These are phyloP conservation scores for Papilio protenor DNA, from an alignment of 2,888 invertebrate genomes.

Conservation along the genomic window DNA sequence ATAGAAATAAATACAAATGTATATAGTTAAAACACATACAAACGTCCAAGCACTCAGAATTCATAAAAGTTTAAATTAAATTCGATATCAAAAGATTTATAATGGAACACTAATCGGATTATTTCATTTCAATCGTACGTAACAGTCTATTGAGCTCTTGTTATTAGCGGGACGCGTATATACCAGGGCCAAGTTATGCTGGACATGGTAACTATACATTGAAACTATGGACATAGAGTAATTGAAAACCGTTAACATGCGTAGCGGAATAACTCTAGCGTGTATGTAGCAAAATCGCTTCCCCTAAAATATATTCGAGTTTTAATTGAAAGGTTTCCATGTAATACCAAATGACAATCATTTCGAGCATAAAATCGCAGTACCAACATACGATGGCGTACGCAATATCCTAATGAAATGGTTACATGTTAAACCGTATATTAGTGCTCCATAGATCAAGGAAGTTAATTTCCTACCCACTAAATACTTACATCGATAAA, in stretches of 20 bases:
- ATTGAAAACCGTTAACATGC: constrained; percentile 7
- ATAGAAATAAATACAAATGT: background rate
- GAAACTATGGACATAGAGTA: constrained; percentile 3
- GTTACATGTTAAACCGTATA: background rate
- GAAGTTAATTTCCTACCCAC: background rate
- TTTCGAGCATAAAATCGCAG: background rate
- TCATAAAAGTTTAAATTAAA: constrained; percentile 3
- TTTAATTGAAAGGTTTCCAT: constrained; percentile 7
- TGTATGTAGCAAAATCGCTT: background rate
- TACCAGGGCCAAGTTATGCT: background rate
- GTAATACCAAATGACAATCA: constrained; percentile 3
- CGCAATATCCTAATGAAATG: background rate
- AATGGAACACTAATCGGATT: constrained; percentile 27
- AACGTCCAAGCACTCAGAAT: background rate
- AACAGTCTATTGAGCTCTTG: background rate
- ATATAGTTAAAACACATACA: background rate
- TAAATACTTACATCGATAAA: background rate
- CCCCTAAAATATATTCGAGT: constrained; percentile 9
- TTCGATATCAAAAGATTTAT: constrained; percentile 5
- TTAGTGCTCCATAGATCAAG: background rate
- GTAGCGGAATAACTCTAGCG: background rate
- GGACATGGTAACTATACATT: constrained; percentile 20
- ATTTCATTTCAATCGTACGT: constrained; percentile 13
- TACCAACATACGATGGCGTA: background rate
- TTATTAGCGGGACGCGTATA: background rate